Base-by-base conservation (phyloP, 2,888 invertebrate genomes). In the Drosophila multiciliata region DNA sequence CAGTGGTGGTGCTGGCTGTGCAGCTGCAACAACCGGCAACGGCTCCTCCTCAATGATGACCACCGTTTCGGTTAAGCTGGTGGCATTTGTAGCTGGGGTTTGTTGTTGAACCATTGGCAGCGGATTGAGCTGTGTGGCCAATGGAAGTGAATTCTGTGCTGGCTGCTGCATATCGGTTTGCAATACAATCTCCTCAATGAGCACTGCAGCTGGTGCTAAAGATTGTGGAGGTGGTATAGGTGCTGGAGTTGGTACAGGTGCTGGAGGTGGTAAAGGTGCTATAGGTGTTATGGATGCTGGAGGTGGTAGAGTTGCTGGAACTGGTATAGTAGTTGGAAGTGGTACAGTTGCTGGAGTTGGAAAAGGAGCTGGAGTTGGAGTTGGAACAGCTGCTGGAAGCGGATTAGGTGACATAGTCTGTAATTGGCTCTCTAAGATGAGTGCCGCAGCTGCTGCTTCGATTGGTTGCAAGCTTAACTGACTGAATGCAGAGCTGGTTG, bases 41-140 rank as follows among this genome's bases (percentile, higher is more conserved):
- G 26, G 23, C 9, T 65, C 23, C 26, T 33, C 49, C 35, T 72
- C 77, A 3, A 72, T 49, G 26, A 72, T 49, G 33, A 77, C 40
- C 29, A 63, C 77, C 38, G 52, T 58, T 67, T 59, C 59, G 9
- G 20, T 35, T 29, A 35, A 23, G 29, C 40, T 29, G 38, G 35
- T 23, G 32, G 20, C 3, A 20, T 38, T 26, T 32, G 35, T 11
- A 50, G 36, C 11, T 54, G 17, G 12, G 11, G 64, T n/a, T 53
- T 59, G 60, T 52, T 33, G 75, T 42, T 38, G 54, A 15, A 45
- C 23, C 9, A 4, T 23, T 55, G 42, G 38, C 57, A 32, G 42
- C 55, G 40, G n/a, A 38, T 55, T 55, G 15, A 53, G 15, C 33
- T 49, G 38, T 11, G 0, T 32, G 60, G 55, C 9, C 8, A 50